Evolutionary conservation across 1,140 invertebrate species (phyloP).

Genomic region (Megathymus violae): DNA sequence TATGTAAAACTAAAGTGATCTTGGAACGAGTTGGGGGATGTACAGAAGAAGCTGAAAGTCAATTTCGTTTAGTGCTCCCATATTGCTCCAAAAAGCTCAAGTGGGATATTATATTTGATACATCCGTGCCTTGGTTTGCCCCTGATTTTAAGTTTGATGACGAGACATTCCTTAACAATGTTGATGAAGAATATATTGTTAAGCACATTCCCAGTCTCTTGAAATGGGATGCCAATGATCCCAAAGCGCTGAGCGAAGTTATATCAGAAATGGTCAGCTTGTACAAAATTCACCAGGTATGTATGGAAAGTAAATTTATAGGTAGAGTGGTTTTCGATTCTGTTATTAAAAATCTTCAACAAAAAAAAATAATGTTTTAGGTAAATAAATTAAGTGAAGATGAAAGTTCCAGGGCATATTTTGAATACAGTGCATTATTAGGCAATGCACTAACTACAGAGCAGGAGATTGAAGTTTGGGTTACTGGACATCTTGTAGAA

Average conservation of each 20-base stretch:
- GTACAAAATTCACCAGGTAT: slow-evolving; percentile 85
- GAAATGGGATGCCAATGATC: slow-evolving; percentile 83
- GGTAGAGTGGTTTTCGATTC: too few species aligned
- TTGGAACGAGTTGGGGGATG: slow-evolving; percentile 65
- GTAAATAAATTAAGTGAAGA: slow-evolving; percentile 77
- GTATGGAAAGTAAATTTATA: too few species aligned
- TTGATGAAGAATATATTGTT: slow-evolving; percentile 77
- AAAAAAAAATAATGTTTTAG: too few species aligned
- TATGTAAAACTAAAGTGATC: slow-evolving; percentile 74
- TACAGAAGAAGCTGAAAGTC: slow-evolving; percentile 54
- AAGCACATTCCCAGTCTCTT: slow-evolving; percentile 83
- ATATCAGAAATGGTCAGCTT: slow-evolving; percentile 81
- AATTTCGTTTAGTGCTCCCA: slow-evolving; percentile 72
- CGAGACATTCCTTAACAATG: slow-evolving; percentile 82
- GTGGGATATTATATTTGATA: slow-evolving; percentile 78
- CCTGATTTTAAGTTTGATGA: slow-evolving; percentile 84
- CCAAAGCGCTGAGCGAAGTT: slow-evolving; percentile 82
- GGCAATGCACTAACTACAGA: slow-evolving; percentile 75
- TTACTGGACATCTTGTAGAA: slow-evolving; percentile 73
- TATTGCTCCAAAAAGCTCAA: slow-evolving; percentile 78
- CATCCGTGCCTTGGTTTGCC: slow-evolving; percentile 72
- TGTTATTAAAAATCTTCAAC: too few species aligned
- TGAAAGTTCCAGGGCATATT: slow-evolving; percentile 77
- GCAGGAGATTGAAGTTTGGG: slow-evolving; percentile 79
- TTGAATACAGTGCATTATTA: slow-evolving; percentile 79